Base-by-base conservation (phyloP, 1,140 invertebrate species). In the Berghia stephanieae region DNA sequence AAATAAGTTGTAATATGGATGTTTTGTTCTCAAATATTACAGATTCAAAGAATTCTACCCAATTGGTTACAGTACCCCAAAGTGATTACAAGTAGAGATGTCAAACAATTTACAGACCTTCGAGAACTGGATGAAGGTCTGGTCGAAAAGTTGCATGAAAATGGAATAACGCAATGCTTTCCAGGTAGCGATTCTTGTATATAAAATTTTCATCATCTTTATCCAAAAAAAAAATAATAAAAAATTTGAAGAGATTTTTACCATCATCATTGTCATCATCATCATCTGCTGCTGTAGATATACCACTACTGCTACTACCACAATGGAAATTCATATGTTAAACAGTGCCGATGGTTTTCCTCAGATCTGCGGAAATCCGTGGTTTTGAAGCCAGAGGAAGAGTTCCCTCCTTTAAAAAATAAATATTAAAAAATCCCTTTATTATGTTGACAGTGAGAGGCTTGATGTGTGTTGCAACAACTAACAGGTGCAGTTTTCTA, bases 1-100 rank as follows among this genome's bases (percentile, higher is more conserved):
- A n/a, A n/a, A n/a, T n/a, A n/a, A n/a, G n/a, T n/a, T n/a, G n/a
- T n/a, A n/a, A n/a, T n/a, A n/a, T n/a, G n/a, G n/a, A n/a, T n/a
- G n/a, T n/a, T n/a, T n/a, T n/a, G n/a, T n/a, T n/a, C n/a, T n/a
- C n/a, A n/a, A n/a, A n/a, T n/a, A n/a, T 79, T 83, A 5, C 52
- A 89, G 87, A 83, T 89, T 13, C 92, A 93, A 84, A 91, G 95
- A 87, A 92, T 95, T 27, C 88, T 98, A 60, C 96, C 96, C 31
- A 90, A 94, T 79, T 98, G 97, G 97, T 87, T 98, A 42, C 92
- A 93, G 0, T 91, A 95, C 87, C 96, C 96, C 10, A 92, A 92
- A 78, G 88, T 94, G 34, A 92, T 98, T 66, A 92, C 63, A 38
- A 24, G 16, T 21, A 42, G 93, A 21, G 89, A 93, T 31, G 90